These are phyloP conservation scores for Tringa solitaria DNA, from an alignment of 2,113 vertebrate genomes.

Conservation along the genomic window DNA sequence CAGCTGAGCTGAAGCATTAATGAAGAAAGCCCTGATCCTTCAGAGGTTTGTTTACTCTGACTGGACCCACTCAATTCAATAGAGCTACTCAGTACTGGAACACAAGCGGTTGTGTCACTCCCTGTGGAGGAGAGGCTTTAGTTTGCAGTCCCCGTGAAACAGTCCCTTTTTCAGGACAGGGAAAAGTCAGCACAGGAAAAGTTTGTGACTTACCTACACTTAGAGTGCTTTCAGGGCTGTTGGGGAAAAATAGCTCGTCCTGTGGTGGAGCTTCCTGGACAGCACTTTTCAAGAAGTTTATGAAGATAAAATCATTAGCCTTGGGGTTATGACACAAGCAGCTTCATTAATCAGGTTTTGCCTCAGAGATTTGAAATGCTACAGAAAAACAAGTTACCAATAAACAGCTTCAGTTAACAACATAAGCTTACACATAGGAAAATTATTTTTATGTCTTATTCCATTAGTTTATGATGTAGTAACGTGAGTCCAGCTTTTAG, in stretches of 20 bases:
- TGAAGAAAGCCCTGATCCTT: background rate
- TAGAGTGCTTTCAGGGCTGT: background rate
- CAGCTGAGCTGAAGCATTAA: background rate
- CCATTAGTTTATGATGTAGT: background rate
- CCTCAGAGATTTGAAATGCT: background rate
- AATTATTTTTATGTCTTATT: background rate
- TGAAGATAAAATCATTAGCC: background rate
- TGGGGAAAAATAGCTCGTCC: background rate
- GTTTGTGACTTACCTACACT: background rate
- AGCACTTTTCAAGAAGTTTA: background rate
- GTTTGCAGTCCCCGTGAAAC: background rate
- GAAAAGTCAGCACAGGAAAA: background rate
- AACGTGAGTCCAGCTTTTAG: background rate
- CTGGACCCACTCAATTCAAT: background rate
- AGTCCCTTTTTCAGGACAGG: background rate
- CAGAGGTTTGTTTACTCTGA: background rate
- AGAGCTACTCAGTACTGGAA: background rate
- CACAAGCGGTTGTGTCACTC: background rate
- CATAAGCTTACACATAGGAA: background rate
- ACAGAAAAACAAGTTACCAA: background rate
- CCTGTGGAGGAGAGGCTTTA: background rate
- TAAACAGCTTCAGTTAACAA: background rate
- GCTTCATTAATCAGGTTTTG: background rate
- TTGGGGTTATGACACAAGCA: background rate
- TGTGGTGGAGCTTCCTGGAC: background rate